These are phyloP conservation scores for Saxicola maurus DNA, from an alignment of 2,797 vertebrate species.

Conservation along the genomic window DNA sequence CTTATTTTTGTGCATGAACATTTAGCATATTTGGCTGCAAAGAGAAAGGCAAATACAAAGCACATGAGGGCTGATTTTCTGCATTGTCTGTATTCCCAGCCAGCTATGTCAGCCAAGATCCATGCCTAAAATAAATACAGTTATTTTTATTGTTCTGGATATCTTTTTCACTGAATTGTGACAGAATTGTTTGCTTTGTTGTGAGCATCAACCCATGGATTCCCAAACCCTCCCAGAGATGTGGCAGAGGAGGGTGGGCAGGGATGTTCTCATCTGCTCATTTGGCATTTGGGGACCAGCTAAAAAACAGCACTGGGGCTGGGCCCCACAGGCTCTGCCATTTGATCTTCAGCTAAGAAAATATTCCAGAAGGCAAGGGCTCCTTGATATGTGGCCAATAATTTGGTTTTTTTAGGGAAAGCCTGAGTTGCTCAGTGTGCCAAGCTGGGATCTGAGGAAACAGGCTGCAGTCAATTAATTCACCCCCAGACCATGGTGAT, in stretches of 20 bases:
- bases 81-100: not conserved
- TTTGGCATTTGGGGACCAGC: not conserved
- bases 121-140: slow-evolving; percentile 1
- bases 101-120: not conserved
- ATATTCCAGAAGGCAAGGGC: not conserved
- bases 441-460: not conserved
- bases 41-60: not conserved
- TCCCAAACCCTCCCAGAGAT: not conserved
- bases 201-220: not conserved
- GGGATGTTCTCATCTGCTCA: not conserved
- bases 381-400: not conserved
- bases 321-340: not conserved
- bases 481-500: not conserved
- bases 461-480: not conserved
- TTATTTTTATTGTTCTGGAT: slow-evolving; percentile 1
- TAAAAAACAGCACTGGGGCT: not conserved
- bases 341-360: not conserved
- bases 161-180: not conserved
- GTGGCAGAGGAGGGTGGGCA: not conserved
- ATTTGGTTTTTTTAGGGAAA: not conserved
- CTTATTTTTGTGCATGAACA: not conserved
- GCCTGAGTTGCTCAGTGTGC: not conserved
- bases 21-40: not conserved
- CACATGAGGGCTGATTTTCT: not conserved
- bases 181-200: not conserved